Conservation (phyloP, 2,113 vertebrate species). For the Lophura nycthemera region DNA sequence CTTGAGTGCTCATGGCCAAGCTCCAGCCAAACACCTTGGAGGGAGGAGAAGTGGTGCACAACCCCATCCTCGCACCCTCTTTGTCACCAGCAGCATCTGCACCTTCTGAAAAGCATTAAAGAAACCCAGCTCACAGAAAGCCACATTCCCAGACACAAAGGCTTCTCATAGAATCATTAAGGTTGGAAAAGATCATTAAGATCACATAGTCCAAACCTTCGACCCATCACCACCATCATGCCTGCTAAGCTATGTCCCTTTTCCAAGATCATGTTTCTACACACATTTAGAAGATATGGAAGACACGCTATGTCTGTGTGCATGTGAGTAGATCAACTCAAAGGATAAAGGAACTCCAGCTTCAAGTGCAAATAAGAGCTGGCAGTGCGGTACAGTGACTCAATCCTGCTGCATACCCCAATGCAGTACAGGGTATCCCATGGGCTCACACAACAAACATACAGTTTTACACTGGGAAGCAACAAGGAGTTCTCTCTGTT, state of each 20-base stretch:
- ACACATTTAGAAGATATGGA: too few species aligned
- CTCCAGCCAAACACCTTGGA: background rate
- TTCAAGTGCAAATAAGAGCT: background rate
- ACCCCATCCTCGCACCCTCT: background rate
- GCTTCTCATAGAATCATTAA: background rate
- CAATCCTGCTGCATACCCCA: rapidly evolving
- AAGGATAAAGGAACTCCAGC: background rate
- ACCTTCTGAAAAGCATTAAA: background rate
- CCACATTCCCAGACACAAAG: background rate
- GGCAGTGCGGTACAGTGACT: background rate
- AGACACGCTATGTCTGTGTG: background rate
- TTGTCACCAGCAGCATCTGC: background rate
- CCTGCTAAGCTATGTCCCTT: too few species aligned
- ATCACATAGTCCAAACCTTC: too few species aligned
- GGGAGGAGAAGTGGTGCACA: background rate
- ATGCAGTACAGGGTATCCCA: rapidly evolving
- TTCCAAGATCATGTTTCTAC: too few species aligned
- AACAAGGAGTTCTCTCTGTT: background rate
- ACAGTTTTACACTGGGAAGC: background rate
- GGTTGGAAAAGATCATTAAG: too few species aligned
- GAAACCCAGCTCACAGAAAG: background rate
- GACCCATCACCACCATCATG: too few species aligned
- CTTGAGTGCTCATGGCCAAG: background rate
- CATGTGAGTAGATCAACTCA: background rate
- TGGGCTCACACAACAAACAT: background rate